A percentile compares a stretch with the other conserved stretches of the same genome.
Evolutionary conservation across 2,797 vertebrate genomes (phyloP).

Genomic region (Alca torda): DNA sequence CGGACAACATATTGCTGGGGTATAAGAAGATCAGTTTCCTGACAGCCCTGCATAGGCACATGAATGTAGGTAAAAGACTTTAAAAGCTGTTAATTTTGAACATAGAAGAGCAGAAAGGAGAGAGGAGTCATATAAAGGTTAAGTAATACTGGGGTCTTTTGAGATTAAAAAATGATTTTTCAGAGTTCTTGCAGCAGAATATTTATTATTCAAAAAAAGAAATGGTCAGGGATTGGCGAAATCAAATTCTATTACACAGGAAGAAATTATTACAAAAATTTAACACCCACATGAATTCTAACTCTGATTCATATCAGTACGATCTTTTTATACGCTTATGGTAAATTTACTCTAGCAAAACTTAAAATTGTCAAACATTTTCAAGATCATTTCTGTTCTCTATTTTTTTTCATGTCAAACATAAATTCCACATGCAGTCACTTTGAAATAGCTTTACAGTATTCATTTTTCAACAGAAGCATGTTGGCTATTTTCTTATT

Average conservation of each 20-base stretch:
- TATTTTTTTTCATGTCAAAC: neutral
- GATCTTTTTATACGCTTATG: neutral
- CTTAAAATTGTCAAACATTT: neutral
- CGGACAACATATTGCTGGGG: neutral
- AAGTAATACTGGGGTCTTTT: neutral
- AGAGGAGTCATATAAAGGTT: neutral
- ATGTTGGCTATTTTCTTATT: neutral
- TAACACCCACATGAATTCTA: rapidly evolving
- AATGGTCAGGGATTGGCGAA: neutral
- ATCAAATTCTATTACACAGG: neutral
- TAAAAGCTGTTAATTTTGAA: neutral
- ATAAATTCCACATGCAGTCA: rapidly evolving
- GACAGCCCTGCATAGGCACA: neutral
- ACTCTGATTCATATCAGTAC: neutral
- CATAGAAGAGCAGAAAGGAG: neutral
- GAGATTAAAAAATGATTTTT: neutral
- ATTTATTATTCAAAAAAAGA: neutral
- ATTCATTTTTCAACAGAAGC: neutral
- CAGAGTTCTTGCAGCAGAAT: neutral
- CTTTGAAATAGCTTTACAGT: neutral
- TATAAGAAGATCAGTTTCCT: neutral
- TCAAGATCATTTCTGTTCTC: neutral
- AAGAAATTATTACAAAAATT: neutral
- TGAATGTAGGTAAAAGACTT: neutral
- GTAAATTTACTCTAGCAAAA: neutral